Evolutionary conservation across 1,140 invertebrate species (phyloP), one percentile per base, ranked within the genome.

Genomic region (Pentalonia nigronervosa): DNA sequence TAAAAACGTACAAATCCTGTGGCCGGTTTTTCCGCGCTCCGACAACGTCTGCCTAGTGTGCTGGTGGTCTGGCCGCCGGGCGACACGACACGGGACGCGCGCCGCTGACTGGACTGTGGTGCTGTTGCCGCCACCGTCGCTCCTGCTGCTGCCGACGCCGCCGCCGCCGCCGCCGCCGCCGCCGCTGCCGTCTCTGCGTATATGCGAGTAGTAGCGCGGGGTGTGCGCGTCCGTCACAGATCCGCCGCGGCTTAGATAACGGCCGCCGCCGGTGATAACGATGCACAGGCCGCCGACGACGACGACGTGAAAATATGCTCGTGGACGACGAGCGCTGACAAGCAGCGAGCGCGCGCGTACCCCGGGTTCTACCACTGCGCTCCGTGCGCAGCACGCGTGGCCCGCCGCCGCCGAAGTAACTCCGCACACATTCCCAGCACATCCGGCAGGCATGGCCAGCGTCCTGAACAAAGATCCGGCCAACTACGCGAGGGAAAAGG

Each of bases 391-490:
- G 30, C 86, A 23, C 86, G 86, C 86, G 88, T 53, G 67, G 47
- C 45, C 45, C 90, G 81, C 81, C 36, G 21, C 81, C 89, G 21
- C 81, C 89, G 36, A 25, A 11, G 87, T 60, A 30, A 93, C 91
- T n/a, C 41, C 41, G 34, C 36, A 17, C 47, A 20, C 36, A 21
- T 36, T 14, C 91, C 20, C 20, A 8, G 23, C 91, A 53, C 36
- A 11, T 14, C 34, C 36, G n/a, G 48, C 81, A 93, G 81, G 91
- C 48, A 97, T 97, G 97, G 97, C 97, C 95, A 96, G 96, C 95
- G 96, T 97, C 95, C 96, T 97, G 94, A 96, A 96, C 95, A 97
- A 97, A 96, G 97, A 97, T 95, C 96, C 96, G 94, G 96, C 96
- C 95, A 96, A 96, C 94, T 97, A 97, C 95, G 96, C 96, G 94